Percentiles rank a stretch among this genome's conserved stretches.
phyloP scores from a whole-genome alignment of 2,113 vertebrate species.

The Apodemus speciosus region DNA sequence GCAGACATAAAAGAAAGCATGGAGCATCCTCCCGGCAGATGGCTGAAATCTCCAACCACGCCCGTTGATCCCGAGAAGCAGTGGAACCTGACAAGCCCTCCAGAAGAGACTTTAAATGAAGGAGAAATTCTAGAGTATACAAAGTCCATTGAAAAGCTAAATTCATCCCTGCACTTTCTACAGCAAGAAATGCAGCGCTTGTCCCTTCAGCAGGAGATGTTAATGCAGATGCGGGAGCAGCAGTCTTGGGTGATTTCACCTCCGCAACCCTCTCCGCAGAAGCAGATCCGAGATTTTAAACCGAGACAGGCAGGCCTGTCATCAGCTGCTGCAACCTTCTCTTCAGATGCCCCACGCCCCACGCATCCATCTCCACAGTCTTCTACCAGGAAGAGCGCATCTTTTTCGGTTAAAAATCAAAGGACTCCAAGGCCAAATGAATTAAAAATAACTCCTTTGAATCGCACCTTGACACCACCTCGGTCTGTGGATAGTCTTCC shows the following conservation, averaged over 20 bases:
- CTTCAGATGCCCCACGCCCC: constrained; percentile 89
- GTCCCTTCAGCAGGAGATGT: constrained; percentile 96
- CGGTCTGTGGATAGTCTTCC: constrained; percentile 98
- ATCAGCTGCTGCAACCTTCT: constrained; percentile 84
- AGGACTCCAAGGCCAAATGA: constrained; percentile 94
- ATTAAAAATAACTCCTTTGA: constrained; percentile 94
- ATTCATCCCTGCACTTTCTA: constrained; percentile 93
- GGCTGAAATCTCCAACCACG: constrained; percentile 88
- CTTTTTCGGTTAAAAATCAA: constrained; percentile 92
- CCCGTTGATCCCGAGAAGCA: constrained; percentile 84
- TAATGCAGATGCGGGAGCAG: constrained; percentile 98
- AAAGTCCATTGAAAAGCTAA: constrained; percentile 96
- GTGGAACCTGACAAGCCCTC: constrained; percentile 86
- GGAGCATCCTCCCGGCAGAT: constrained; percentile 84
- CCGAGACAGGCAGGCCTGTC: constrained; percentile 88
- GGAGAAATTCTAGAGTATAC: constrained; percentile 95
- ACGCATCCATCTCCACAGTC: constrained; percentile 92
- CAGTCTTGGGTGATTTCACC: constrained; percentile 95
- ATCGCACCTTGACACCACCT: constrained; percentile 93
- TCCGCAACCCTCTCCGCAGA: constrained; percentile 92
- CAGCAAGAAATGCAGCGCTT: constrained; percentile 98
- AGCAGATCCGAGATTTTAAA: constrained; percentile 88
- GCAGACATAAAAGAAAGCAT: constrained; percentile 81
- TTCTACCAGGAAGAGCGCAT: constrained; percentile 91
- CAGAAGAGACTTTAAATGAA: constrained; percentile 89